Conservation (phyloP, 2,888 invertebrate species). For the Heliconius sara region DNA sequence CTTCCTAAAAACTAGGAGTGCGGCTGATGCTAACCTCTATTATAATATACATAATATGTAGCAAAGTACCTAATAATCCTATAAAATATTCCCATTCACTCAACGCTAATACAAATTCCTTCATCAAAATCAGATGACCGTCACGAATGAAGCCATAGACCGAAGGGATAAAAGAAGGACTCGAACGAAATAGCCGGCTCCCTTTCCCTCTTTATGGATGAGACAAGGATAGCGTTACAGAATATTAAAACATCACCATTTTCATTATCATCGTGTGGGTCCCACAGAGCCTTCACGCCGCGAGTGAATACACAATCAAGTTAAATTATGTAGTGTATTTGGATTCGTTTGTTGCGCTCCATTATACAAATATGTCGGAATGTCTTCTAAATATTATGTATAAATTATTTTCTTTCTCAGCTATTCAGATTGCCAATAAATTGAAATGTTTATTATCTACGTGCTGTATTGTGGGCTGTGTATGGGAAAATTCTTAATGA, state of each 20-base stretch:
- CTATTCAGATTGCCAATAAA: slow-evolving; percentile 46
- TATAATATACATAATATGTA: slow-evolving; percentile 26
- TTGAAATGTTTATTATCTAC: slow-evolving; percentile 44
- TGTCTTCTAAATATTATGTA: slow-evolving; percentile 46
- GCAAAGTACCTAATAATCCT: slow-evolving; percentile 44
- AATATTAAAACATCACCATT: slow-evolving; percentile 64
- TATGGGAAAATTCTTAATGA: slow-evolving; percentile 7
- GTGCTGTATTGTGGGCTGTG: slow-evolving; percentile 4
- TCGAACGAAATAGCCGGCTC: slow-evolving; percentile 38
- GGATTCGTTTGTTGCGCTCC: slow-evolving; percentile 57
- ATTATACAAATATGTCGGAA: slow-evolving; percentile 52
- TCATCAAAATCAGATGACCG: slow-evolving; percentile 68
- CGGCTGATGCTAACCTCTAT: background rate
- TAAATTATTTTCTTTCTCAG: slow-evolving; percentile 42
- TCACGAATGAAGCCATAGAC: slow-evolving; percentile 64
- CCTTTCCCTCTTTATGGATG: slow-evolving; percentile 33
- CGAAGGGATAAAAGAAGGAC: slow-evolving; percentile 45
- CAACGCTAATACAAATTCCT: slow-evolving; percentile 46
- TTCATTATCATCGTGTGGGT: slow-evolving; percentile 78
- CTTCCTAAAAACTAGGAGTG: background rate
- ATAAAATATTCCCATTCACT: slow-evolving; percentile 46
- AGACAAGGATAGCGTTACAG: slow-evolving; percentile 56
- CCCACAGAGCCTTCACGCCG: slow-evolving; percentile 62
- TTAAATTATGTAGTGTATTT: slow-evolving; percentile 69
- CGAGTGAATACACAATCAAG: slow-evolving; percentile 68